Base-by-base conservation (phyloP, 2,113 vertebrate species). In the Cephalopholis sonnerati region DNA sequence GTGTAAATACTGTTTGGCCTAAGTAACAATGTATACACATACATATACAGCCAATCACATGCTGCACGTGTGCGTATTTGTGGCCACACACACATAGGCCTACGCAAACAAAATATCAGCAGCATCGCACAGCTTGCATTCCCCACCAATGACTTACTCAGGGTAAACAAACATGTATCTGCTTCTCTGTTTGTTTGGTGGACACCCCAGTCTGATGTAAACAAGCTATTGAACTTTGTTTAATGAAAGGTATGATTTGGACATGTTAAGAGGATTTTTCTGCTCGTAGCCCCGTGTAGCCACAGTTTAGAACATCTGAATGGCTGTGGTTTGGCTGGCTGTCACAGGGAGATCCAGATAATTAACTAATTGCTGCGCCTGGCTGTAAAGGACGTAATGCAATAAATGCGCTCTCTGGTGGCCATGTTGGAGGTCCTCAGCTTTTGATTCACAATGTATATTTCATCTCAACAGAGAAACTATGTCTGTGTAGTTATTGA, bases 161-260 rank as follows among this genome's bases (percentile, higher is more conserved):
- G 11, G 61, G 86, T 90, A 91, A 93, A 92, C 89, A 92, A 92
- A 85, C 82, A 87, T 84, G 59, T 81, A 57, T 89, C 62, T 77
- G 70, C 41, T n/a, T 70, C 61, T 81, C 74, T 82, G 77, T 89
- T 89, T 88, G 76, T 91, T 91, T 87, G 84, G 6, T 83, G 81
- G 62, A 91, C 81, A 89, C 84, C 64, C 70, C 22, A 36, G 16
- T 61, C 27, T 74, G 48, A 29, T 58, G 64, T 93, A 92, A 93
- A 90, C 89, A 87, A 41, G 32, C 51, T 79, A 80, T 86, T 82
- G 50, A 80, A 85, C 74, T 68, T 24, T 87, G 82, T 84, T 88
- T 87, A 79, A 75, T 71, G 61, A 73, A 54, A 81, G 68, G 72
- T 83, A 66, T 41, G 20, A 57, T 81, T 70, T 84, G 44, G 73